phyloP scores from a whole-genome alignment of 2,797 vertebrate species.

The Acipenser ruthenus region DNA sequence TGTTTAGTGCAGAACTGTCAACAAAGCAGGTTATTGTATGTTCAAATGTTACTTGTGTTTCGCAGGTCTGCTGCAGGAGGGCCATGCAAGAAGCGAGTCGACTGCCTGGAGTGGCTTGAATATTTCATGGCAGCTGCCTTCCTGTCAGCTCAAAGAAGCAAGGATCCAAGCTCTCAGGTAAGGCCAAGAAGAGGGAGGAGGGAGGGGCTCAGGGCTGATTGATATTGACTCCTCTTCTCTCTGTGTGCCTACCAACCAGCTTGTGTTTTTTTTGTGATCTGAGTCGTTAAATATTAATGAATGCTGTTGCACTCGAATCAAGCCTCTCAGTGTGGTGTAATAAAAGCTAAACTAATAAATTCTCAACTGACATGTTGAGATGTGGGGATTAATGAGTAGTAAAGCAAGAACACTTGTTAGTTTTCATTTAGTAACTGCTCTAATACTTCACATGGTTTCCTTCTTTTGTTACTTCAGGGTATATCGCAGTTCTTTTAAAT shows the following conservation, averaged over 20 bases:
- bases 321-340: constrained; percentile 10
- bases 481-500: too few relatives aligned
- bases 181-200: not conserved
- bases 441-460: too few relatives aligned
- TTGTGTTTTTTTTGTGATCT: constrained; percentile 11
- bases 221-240: not conserved
- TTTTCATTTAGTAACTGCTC: too few relatives aligned
- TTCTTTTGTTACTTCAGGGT: too few relatives aligned
- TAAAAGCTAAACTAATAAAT: too few relatives aligned
- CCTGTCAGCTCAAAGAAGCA: constrained; percentile 91
- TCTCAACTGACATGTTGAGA: too few relatives aligned
- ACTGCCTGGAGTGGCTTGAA: constrained; percentile 92
- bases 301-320: constrained; percentile 16
- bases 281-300: constrained; percentile 26
- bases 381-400: too few relatives aligned
- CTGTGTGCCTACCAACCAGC: constrained; percentile 1
- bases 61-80: constrained; percentile 24
- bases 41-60: not conserved
- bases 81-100: constrained; percentile 68
- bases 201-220: not conserved
- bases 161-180: constrained; percentile 92
- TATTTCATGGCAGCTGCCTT: constrained; percentile 98
- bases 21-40: too few relatives aligned
- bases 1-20: too few relatives aligned
- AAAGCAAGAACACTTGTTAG: too few relatives aligned